Conservation (phyloP, 2,113 vertebrate species). For the Willisornis vidua region DNA sequence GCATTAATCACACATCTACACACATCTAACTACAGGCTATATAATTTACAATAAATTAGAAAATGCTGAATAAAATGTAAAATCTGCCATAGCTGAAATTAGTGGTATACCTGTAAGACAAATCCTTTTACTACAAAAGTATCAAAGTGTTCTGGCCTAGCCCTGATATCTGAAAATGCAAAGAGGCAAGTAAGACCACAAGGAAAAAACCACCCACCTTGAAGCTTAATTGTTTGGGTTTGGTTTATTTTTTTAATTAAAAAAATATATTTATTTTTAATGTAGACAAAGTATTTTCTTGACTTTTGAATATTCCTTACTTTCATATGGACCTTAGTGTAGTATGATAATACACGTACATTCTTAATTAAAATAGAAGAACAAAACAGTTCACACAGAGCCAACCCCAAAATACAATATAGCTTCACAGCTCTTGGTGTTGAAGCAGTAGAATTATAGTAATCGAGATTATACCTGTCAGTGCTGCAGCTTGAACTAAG, state of each 20-base stretch:
- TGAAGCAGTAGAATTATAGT: not conserved
- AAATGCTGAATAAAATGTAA: not conserved
- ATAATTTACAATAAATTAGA: not conserved
- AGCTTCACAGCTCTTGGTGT: not conserved
- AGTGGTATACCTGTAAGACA: not conserved
- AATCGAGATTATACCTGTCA: not conserved
- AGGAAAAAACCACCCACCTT: fast-evolving
- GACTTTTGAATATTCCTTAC: not conserved
- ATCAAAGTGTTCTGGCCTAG: not conserved
- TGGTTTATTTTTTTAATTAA: not conserved
- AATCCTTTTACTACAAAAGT: not conserved
- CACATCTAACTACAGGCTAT: not conserved
- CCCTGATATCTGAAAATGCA: not conserved
- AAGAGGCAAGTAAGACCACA: not conserved
- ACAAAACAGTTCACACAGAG: not conserved
- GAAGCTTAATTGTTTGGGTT: not conserved
- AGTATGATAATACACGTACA: not conserved
- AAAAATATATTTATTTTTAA: not conserved
- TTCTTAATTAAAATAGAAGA: not conserved
- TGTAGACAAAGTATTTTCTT: not conserved
- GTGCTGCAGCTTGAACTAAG: not conserved
- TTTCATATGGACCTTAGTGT: not conserved
- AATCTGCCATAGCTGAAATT: not conserved
- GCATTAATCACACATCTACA: not conserved
- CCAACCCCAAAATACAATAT: not conserved